These are phyloP conservation scores for Camponotus floridanus DNA, from an alignment of 1,140 invertebrate genomes.

Conservation along the genomic window DNA sequence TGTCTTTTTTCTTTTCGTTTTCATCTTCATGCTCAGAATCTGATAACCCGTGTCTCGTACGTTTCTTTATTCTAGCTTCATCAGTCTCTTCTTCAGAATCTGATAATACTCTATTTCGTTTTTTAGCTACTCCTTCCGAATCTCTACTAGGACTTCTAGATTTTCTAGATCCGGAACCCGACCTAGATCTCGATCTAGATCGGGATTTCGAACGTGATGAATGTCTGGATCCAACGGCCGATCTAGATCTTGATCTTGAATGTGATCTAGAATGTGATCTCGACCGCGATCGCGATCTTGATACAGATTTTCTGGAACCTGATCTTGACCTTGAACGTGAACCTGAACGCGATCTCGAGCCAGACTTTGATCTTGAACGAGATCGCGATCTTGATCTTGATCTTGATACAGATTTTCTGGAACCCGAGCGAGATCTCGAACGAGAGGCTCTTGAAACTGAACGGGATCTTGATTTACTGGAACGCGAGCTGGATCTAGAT, in stretches of 20 bases:
- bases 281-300: conserved; percentile 73
- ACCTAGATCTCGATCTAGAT: conserved; percentile 82
- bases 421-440: conserved; percentile 74
- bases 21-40: conserved; percentile 81
- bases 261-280: conserved; percentile 59
- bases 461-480: conserved; percentile 65
- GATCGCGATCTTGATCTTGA: conserved; percentile 71
- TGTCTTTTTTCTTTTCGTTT: conserved; percentile 71
- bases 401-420: conserved; percentile 80
- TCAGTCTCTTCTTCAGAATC: conserved; percentile 87
- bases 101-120: conserved; percentile 85
- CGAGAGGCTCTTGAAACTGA: conserved; percentile 66
- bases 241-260: conserved; percentile 76
- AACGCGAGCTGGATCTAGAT: conserved; percentile 75
- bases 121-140: conserved; percentile 78
- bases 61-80: conserved; percentile 82
- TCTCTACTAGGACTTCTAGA: conserved; percentile 80
- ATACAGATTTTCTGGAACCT: background rate
- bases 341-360: conserved; percentile 77
- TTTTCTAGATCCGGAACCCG: conserved; percentile 79
- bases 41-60: conserved; percentile 80
- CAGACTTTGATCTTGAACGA: conserved; percentile 73
- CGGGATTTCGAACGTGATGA: conserved; percentile 81
- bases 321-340: conserved; percentile 67
- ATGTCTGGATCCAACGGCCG: conserved; percentile 72